Base-by-base conservation (phyloP, 1,140 invertebrate species). In the Drosophila pectinifera region DNA sequence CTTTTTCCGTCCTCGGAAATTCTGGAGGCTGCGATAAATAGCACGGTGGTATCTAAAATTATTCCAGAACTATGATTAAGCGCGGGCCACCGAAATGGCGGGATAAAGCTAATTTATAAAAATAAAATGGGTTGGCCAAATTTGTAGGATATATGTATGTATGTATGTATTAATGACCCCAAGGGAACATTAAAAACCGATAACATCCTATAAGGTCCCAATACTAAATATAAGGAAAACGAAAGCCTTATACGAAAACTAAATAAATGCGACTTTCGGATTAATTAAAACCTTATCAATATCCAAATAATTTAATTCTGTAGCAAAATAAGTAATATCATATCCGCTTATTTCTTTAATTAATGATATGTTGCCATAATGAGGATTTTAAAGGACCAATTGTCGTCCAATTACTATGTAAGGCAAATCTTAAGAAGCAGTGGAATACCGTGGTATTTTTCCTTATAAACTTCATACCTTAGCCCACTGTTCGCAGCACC, bases 11-110 rank as follows among this genome's bases (percentile, higher is more conserved):
- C 43, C 45, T 51, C 28, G 48, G 48, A 36, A 20, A 39, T 49
- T 72, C 22, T 48, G 16, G 69, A 72, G 36, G 18, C 55, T 59
- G 54, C 67, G 63, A 56, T 73, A 51, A 53, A 53, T 22, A 38
- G 46, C 78, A 85, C 82, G 43, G 82, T 85, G 82, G 81, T 41
- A 69, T 38, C 59, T 49, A 43, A 65, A 65, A 48, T 41, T 49
- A 31, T 67, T 39, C 3, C 10, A 10, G 31, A 69, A 31, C 53
- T 72, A 59, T 45, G 18, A 68, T 67, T 36, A 53, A 53, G 4
- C 34, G 4, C 26, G 8, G 42, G 14, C 11, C 3, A 6, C 1
- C 7, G 11, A 13, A 36, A 5, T 26, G 6, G 22, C 6, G 16
- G 11, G 24, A 31, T 43, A 18, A 61, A 18, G 24, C 22, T 38